phyloP scores from a whole-genome alignment of 1,140 invertebrate genomes.

The Sesamia nonagrioides region DNA sequence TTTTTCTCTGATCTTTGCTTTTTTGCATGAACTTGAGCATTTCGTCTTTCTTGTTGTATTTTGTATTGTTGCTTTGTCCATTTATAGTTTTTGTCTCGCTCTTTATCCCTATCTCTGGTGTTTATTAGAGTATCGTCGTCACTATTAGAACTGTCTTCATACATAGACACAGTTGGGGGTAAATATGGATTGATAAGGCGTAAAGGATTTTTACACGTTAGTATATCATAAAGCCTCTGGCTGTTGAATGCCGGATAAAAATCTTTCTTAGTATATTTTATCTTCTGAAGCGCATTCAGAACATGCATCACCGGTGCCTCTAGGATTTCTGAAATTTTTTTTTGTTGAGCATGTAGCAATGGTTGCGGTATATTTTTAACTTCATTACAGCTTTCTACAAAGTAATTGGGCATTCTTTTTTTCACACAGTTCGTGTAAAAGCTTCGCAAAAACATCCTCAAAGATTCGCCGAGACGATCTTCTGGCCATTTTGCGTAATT shows the following conservation, averaged over 20 bases:
- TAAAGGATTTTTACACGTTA: slow-evolving; percentile 87
- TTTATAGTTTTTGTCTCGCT: slow-evolving; percentile 81
- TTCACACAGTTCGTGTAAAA: slow-evolving; percentile 87
- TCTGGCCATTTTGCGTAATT: slow-evolving; percentile 91
- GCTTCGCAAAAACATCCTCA: slow-evolving; percentile 89
- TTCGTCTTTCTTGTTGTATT: slow-evolving; percentile 81
- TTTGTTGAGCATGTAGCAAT: slow-evolving; percentile 89
- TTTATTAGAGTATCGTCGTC: slow-evolving; percentile 71
- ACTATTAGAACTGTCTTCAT: slow-evolving; percentile 75
- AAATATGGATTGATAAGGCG: slow-evolving; percentile 85
- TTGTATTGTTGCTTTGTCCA: slow-evolving; percentile 83
- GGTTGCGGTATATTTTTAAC: slow-evolving; percentile 90
- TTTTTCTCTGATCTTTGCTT: slow-evolving; percentile 63
- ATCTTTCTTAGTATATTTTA: slow-evolving; percentile 88
- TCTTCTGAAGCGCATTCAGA: slow-evolving; percentile 89
- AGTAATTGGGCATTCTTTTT: slow-evolving; percentile 90
- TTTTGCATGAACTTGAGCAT: slow-evolving; percentile 70
- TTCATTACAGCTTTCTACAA: slow-evolving; percentile 91
- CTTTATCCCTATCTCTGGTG: slow-evolving; percentile 85
- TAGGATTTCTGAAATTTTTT: slow-evolving; percentile 90
- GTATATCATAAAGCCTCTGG: slow-evolving; percentile 89
- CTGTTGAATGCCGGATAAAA: slow-evolving; percentile 91
- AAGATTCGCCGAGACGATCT: slow-evolving; percentile 89
- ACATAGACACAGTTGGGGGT: slow-evolving; percentile 59
- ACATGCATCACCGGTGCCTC: slow-evolving; percentile 91